Conservation (phyloP, 2,888 invertebrate genomes). For the Zelleria hepariella region DNA sequence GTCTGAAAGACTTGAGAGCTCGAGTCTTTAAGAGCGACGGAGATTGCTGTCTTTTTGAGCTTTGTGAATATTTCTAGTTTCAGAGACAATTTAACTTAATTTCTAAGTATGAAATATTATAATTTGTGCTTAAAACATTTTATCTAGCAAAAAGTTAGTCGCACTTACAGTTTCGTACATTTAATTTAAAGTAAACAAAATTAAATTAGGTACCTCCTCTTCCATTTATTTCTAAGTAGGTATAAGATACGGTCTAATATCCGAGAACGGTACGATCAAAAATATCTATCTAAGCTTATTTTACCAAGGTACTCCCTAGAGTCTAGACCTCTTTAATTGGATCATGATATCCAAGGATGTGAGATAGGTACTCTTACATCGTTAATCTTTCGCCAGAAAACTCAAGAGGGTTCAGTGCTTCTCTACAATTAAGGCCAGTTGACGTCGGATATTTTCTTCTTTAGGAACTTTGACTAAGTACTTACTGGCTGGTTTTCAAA, state of each 20-base stretch:
- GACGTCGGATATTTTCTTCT: not conserved
- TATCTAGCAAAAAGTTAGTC: too few relatives aligned
- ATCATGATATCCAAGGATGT: not conserved
- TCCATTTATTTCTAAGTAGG: too few relatives aligned
- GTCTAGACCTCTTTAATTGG: not conserved
- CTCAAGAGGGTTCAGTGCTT: not conserved
- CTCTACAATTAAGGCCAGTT: too few relatives aligned
- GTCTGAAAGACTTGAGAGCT: not conserved
- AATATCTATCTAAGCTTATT: slow-evolving; percentile 1
- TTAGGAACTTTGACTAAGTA: not conserved
- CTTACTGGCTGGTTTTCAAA: not conserved
- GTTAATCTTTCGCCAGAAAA: not conserved
- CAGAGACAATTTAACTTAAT: too few relatives aligned
- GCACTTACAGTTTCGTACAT: too few relatives aligned
- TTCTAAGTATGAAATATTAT: too few relatives aligned
- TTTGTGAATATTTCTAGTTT: not conserved
- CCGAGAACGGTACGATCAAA: not conserved
- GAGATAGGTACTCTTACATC: slow-evolving; percentile 1
- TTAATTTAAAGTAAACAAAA: not conserved
- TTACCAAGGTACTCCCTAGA: not conserved
- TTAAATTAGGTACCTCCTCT: too few relatives aligned
- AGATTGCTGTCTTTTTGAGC: not conserved
- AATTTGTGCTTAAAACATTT: too few relatives aligned
- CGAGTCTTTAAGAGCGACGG: not conserved
- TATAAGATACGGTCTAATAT: not conserved